Percentiles rank a stretch among this genome's conserved stretches.
phyloP scores from a whole-genome alignment of 2,888 invertebrate genomes.

The Dastarcus helophoroides region DNA sequence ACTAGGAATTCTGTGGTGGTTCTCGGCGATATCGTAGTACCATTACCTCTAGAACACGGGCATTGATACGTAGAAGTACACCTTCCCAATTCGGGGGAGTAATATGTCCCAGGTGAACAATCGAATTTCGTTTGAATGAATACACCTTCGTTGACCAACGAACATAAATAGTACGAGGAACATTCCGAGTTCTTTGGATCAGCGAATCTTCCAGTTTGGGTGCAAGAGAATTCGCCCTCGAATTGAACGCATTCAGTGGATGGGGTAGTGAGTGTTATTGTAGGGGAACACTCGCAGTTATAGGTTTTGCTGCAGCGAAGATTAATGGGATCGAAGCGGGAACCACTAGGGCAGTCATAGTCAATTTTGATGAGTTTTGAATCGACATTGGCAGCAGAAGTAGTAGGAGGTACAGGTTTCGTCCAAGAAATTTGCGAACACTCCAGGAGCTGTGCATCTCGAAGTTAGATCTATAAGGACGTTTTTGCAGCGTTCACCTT shows the following conservation, averaged over 20 bases:
- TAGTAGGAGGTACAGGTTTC: constrained; percentile 15
- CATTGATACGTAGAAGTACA: constrained; percentile 29
- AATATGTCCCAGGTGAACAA: constrained; percentile 34
- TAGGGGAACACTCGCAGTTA: constrained; percentile 15
- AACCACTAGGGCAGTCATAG: constrained; percentile 29
- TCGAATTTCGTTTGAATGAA: constrained; percentile 12
- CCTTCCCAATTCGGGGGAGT: constrained; percentile 33
- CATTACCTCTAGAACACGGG: constrained; percentile 10
- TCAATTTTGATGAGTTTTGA: constrained; percentile 12
- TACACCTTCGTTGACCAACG: constrained; percentile 10
- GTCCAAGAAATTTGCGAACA: constrained; percentile 15
- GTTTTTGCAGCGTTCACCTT: too few relatives aligned
- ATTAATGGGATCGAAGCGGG: constrained; percentile 34
- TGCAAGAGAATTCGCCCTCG: constrained; percentile 12
- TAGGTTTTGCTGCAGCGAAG: constrained; percentile 32
- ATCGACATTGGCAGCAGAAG: constrained; percentile 12
- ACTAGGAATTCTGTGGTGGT: too few relatives aligned
- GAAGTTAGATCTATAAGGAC: too few relatives aligned
- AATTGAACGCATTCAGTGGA: too few relatives aligned
- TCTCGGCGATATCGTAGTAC: too few relatives aligned
- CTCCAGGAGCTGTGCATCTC: constrained; percentile 12
- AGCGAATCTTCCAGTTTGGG: constrained; percentile 13
- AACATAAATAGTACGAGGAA: constrained; percentile 16
- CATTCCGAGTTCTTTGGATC: constrained; percentile 15
- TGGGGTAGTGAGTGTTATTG: too few relatives aligned